These are phyloP conservation scores for Agrotis exclamationis DNA, from an alignment of 2,888 invertebrate genomes.

Conservation along the genomic window DNA sequence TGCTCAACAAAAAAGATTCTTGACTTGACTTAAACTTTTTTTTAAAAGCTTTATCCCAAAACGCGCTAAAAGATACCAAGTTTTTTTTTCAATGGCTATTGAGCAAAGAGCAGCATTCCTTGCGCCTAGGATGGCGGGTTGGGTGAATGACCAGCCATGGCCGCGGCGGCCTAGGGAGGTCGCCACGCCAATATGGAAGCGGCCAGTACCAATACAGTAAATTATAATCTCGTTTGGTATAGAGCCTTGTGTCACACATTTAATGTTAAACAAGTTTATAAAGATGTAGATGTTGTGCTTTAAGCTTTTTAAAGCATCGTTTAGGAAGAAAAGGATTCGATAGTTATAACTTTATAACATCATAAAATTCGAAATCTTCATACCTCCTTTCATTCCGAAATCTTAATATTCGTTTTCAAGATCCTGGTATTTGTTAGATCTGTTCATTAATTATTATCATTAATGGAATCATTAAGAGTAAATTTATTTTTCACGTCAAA, in stretches of 20 bases:
- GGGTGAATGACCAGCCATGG: constrained; percentile 85
- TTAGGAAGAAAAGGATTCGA: background rate
- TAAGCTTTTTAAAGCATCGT: constrained; percentile 21
- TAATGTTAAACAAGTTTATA: constrained; percentile 11
- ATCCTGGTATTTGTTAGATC: background rate
- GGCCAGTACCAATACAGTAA: constrained; percentile 61
- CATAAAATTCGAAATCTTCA: too few relatives aligned
- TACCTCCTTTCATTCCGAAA: too few relatives aligned
- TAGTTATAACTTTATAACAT: background rate
- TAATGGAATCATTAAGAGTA: constrained; percentile 8
- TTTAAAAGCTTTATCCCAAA: constrained; percentile 39
- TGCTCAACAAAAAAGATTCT: constrained; percentile 16
- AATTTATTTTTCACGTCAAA: constrained; percentile 19
- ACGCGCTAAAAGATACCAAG: constrained; percentile 51
- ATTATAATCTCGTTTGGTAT: constrained; percentile 57
- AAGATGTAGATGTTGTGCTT: constrained; percentile 12
- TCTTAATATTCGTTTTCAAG: too few relatives aligned
- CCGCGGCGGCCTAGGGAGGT: constrained; percentile 79
- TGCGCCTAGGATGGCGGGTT: constrained; percentile 73
- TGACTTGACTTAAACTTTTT: constrained; percentile 11
- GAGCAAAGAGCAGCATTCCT: constrained; percentile 63
- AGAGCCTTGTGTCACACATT: constrained; percentile 37
- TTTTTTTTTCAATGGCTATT: constrained; percentile 50
- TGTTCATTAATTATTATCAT: constrained; percentile 5
- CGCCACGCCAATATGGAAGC: constrained; percentile 72